Conservation (phyloP, 2,888 invertebrate genomes). For the Apodemia hepburni region DNA sequence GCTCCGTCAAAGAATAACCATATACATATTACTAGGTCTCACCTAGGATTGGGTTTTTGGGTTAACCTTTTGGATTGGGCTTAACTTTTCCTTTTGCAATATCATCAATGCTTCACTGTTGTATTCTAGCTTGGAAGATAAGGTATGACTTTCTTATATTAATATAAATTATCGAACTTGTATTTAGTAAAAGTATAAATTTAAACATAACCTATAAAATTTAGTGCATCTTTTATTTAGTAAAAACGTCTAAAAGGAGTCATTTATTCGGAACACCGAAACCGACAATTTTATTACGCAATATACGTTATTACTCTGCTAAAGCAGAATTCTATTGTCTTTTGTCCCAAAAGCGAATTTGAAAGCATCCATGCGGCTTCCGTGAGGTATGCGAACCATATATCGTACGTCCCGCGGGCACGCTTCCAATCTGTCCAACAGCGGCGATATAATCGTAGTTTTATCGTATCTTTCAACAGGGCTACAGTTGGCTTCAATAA, state of each 20-base stretch:
- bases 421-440: conserved; percentile 45
- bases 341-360: conserved; percentile 7
- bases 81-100: no score
- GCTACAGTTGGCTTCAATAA: neutral
- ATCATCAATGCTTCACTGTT: no score
- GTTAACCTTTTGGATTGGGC: no score
- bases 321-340: conserved; percentile 12
- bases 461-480: conserved; percentile 40
- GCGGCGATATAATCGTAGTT: conserved; percentile 48
- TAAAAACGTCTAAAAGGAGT: neutral
- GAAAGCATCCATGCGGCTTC: conserved; percentile 4
- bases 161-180: no score
- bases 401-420: conserved; percentile 39
- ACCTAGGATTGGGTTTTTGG: no score
- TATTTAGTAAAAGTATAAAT: neutral
- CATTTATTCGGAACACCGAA: neutral
- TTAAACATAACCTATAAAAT: neutral
- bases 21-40: no score
- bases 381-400: conserved; percentile 4
- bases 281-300: conserved; percentile 4
- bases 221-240: neutral
- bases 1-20: no score
- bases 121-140: no score
- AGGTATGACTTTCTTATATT: no score
- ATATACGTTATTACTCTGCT: neutral